phyloP scores from a whole-genome alignment of 2,113 vertebrate species.

The Alosa alosa region DNA sequence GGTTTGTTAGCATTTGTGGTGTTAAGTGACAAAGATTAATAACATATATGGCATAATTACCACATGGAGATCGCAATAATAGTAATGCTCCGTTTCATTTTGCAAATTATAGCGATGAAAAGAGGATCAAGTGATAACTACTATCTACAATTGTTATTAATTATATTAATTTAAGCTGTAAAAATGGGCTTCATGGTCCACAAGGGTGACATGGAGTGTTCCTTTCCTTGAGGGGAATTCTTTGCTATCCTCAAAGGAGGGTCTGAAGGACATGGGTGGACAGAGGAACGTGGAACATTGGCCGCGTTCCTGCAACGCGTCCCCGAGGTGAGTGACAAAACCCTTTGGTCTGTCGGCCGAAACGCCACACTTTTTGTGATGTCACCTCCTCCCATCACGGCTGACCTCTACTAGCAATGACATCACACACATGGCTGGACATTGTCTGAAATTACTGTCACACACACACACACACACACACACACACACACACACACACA shows the following conservation, averaged over 20 bases:
- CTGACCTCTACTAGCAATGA: background rate
- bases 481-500: background rate
- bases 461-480: background rate
- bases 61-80: background rate
- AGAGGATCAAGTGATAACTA: background rate
- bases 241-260: background rate
- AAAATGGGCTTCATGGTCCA: background rate
- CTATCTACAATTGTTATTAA: background rate
- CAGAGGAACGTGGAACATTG: background rate
- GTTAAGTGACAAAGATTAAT: slow-evolving; percentile 4
- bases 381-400: background rate
- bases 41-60: background rate
- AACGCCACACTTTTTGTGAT: background rate
- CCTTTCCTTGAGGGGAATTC: background rate
- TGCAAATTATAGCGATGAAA: background rate
- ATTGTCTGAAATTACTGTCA: background rate
- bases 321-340: background rate
- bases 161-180: background rate
- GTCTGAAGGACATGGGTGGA: background rate
- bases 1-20: background rate
- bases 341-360: background rate
- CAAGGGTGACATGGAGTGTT: background rate
- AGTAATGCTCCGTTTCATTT: background rate
- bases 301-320: background rate
- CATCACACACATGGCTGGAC: background rate